Base-by-base conservation (phyloP, 1,140 invertebrate genomes). In the Amphibalanus amphitrite region DNA sequence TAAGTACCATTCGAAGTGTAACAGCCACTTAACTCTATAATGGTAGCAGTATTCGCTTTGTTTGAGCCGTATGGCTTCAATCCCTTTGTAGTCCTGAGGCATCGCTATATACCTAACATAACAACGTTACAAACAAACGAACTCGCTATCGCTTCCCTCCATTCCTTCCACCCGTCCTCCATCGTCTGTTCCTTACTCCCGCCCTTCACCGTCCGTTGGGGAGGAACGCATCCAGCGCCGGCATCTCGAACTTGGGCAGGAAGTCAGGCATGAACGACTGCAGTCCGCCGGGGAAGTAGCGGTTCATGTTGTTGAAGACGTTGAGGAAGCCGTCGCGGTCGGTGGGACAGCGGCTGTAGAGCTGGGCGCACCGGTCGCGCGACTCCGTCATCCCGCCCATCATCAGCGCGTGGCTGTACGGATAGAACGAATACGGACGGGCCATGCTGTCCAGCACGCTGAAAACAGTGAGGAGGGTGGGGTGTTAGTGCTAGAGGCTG, bases 301-400 rank as follows among this genome's bases (percentile, higher is more conserved):
- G 26, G 65, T 67, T 67, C 26, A 28, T 28, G 28, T 67, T 67
- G 65, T 67, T 67, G 65, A 67, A 67, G 23, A 28, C 65, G 65
- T 67, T 28, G 26, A 67, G 0, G 26, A 67, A 28, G 26, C 28
- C 26, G 28, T 67, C 28, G 26, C 28, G 65, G 65, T 67, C 28
- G 65, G 65, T 67, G 28, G 65, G 65, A 17, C 65, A 67, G n/a
- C 65, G 65, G n/a, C 65, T 26, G 65, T 67, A 67, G 65, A 26
- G 65, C n/a, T 28, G 65, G 28, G 65, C 65, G 28, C 65, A 67
- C 3, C 23, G n/a, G 3, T 26, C 28, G n/a, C 65, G 65, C 1
- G 65, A 67, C 17, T 67, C 65, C 26, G 8, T 10, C 65, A 67
- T 67, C 3, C 65, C 65, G 23, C 65, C 65, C 65, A 67, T 67